These are phyloP conservation scores for Echinarachnius parma DNA, from an alignment of 53 echinoderm and acorn worm genomes.

Conservation along the genomic window DNA sequence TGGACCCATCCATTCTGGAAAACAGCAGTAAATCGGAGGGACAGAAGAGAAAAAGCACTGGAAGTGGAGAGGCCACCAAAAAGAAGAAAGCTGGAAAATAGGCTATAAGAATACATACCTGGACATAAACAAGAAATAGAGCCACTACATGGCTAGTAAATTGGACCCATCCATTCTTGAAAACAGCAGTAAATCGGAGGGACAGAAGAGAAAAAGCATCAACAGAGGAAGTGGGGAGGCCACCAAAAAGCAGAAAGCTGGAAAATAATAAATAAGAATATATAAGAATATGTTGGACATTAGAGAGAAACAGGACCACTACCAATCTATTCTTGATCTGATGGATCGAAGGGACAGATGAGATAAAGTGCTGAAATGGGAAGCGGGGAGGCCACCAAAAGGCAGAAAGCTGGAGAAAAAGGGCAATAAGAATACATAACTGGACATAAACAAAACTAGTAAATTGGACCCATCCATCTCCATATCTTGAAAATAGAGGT, in stretches of 20 bases:
- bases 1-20: slow-evolving; percentile 67
- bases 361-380: too few species aligned
- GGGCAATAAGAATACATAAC: too few species aligned
- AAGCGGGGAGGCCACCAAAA: too few species aligned
- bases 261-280: too few species aligned
- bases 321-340: too few species aligned
- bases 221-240: slow-evolving; percentile 27
- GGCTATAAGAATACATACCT: too few species aligned
- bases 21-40: slow-evolving; percentile 2
- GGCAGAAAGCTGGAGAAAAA: too few species aligned
- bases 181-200: not conserved
- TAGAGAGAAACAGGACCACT: too few species aligned
- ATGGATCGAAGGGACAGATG: too few species aligned
- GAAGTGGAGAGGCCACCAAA: slow-evolving; percentile 40
- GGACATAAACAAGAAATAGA: too few species aligned
- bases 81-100: too few species aligned
- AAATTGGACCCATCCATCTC: slow-evolving; percentile 77
- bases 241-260: slow-evolving; percentile 62
- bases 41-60: slow-evolving; percentile 52
- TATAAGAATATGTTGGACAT: too few species aligned
- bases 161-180: slow-evolving; percentile 69
- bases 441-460: slow-evolving; percentile 75
- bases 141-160: slow-evolving; percentile 83
- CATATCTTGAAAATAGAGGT: slow-evolving; percentile 30
- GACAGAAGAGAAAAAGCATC: slow-evolving; percentile 51